Percentiles rank a stretch among this genome's conserved stretches.
These are phyloP conservation scores for Fragum fragum DNA, from an alignment of 2,888 invertebrate genomes.

Conservation along the genomic window DNA sequence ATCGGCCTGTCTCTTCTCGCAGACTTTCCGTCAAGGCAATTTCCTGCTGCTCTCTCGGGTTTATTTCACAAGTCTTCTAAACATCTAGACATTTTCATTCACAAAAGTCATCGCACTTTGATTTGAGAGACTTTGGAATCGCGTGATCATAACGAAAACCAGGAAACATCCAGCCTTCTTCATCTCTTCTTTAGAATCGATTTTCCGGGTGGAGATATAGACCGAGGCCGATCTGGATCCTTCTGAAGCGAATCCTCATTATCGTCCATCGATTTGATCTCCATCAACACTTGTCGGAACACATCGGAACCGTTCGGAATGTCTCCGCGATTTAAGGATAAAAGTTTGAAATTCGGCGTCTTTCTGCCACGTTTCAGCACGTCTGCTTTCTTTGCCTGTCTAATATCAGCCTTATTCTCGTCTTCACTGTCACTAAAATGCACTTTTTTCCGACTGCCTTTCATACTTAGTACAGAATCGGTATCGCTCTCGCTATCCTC, in stretches of 20 bases:
- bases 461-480: constrained; percentile 39
- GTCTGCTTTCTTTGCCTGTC: background rate
- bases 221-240: background rate
- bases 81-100: no score
- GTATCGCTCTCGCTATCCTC: constrained; percentile 51
- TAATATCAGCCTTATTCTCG: background rate
- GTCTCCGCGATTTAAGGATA: constrained; percentile 43
- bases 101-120: no score
- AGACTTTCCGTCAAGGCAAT: no score
- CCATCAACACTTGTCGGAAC: constrained; percentile 52
- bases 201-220: constrained; percentile 36
- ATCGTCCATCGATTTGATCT: constrained; percentile 44
- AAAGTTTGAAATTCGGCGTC: constrained; percentile 17
- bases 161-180: background rate
- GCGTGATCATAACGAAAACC: background rate
- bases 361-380: constrained; percentile 2
- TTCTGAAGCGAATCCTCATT: constrained; percentile 17
- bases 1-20: no score
- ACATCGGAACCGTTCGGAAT: constrained; percentile 55
- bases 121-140: background rate
- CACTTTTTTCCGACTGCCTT: constrained; percentile 40
- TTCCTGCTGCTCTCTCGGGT: no score
- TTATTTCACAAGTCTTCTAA: no score
- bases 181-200: constrained; percentile 53
- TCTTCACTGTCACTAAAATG: constrained; percentile 33